A percentile compares a stretch with the other conserved stretches of the same genome.
These are phyloP conservation scores for Carcharodon carcharias DNA, from an alignment of 2,797 vertebrate genomes.

Conservation along the genomic window DNA sequence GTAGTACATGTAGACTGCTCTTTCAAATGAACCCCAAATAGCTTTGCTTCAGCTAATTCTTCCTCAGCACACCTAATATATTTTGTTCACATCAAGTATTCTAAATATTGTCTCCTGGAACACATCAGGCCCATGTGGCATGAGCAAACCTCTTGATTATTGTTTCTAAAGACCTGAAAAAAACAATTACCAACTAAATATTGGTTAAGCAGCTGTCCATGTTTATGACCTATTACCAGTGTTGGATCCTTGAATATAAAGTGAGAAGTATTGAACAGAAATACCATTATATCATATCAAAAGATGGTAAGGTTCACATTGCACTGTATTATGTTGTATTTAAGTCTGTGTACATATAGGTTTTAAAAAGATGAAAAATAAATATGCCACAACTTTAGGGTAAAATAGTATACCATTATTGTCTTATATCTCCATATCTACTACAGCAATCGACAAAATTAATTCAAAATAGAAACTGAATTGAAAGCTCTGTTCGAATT, in stretches of 20 bases:
- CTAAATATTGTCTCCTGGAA: not conserved
- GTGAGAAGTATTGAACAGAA: not conserved
- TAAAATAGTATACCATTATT: not conserved
- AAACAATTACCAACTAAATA: not conserved
- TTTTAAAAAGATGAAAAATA: not conserved
- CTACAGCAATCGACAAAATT: not conserved
- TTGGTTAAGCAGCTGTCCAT: not conserved
- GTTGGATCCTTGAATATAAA: not conserved
- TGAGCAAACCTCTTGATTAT: not conserved
- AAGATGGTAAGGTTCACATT: not conserved
- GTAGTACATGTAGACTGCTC: not conserved
- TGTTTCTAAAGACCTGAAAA: not conserved
- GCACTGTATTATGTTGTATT: not conserved
- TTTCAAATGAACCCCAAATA: not conserved
- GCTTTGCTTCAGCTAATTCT: not conserved
- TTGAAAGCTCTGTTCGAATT: not conserved
- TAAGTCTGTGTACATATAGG: not conserved
- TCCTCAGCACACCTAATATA: not conserved
- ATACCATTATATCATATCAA: not conserved
- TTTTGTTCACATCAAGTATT: not conserved
- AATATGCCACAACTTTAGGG: not conserved
- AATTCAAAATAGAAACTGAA: not conserved
- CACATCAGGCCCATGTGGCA: not conserved
- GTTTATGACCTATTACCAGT: not conserved
- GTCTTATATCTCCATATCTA: not conserved